These are phyloP conservation scores for Cheilosia variabilis DNA, from an alignment of 2,888 invertebrate genomes.

Conservation along the genomic window DNA sequence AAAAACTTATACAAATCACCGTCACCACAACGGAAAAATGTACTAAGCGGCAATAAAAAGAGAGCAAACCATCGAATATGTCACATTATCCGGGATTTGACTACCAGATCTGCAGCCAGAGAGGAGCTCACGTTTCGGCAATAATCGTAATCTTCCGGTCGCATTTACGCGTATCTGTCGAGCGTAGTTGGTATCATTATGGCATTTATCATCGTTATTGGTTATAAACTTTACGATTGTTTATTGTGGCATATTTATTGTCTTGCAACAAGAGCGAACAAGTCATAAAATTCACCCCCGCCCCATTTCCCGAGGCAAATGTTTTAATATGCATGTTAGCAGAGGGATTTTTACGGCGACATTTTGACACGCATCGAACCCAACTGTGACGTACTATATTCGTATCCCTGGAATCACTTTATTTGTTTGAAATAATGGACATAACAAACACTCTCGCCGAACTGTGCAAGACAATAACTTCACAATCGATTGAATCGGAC, in stretches of 20 bases:
- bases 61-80: conserved; percentile 41
- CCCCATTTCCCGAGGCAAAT: no score
- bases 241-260: conserved; percentile 51
- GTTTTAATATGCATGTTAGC: conserved; percentile 18
- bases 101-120: conserved; percentile 31
- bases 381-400: not conserved
- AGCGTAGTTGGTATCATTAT: conserved; percentile 20
- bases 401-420: not conserved
- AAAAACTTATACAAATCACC: conserved; percentile 3
- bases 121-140: conserved; percentile 43
- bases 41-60: conserved; percentile 43
- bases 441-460: conserved; percentile 2
- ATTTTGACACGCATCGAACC: conserved; percentile 7
- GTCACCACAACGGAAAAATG: not conserved
- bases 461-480: not conserved
- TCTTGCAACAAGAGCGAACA: conserved; percentile 4
- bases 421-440: not conserved
- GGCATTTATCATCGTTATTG: conserved; percentile 60
- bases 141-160: conserved; percentile 54
- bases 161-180: conserved; percentile 3
- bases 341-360: not conserved
- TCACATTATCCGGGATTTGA: conserved; percentile 53
- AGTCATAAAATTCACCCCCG: conserved; percentile 16
- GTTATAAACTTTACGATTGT: conserved; percentile 60
- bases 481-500: conserved; percentile 31